phyloP scores from a whole-genome alignment of 2,113 vertebrate species.

The Daboia siamensis region DNA sequence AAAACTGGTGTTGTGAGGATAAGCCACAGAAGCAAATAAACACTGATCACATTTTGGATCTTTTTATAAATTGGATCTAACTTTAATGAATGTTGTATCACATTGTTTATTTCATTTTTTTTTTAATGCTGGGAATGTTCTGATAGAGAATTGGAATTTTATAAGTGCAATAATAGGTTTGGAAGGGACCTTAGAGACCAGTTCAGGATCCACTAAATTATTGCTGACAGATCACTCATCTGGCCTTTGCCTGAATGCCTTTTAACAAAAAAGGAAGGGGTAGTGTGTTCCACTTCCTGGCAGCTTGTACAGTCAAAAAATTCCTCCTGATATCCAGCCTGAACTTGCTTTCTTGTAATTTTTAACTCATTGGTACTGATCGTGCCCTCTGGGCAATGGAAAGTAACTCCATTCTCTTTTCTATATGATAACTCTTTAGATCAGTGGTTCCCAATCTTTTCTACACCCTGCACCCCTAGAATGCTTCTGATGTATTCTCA shows the following conservation, averaged over 20 bases:
- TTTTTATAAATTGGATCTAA: conserved; percentile 31
- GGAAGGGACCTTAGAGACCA: neutral
- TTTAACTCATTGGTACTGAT: neutral
- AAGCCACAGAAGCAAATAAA: conserved; percentile 14
- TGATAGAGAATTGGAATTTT: neutral
- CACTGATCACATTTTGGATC: conserved; percentile 31
- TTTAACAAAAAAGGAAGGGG: neutral
- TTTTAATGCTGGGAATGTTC: conserved; percentile 4
- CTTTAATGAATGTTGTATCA: conserved; percentile 9
- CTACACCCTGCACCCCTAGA: too few species aligned
- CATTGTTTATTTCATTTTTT: conserved; percentile 33
- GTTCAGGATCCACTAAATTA: neutral
- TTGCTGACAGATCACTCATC: neutral
- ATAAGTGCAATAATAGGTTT: neutral
- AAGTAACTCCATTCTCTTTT: neutral
- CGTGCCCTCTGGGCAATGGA: neutral
- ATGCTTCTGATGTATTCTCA: too few species aligned
- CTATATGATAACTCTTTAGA: neutral
- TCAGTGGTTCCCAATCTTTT: too few species aligned
- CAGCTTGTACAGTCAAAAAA: neutral
- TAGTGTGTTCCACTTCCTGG: neutral
- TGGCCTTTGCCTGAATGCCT: neutral
- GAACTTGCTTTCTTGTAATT: neutral
- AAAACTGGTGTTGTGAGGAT: conserved; percentile 17
- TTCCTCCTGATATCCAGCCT: neutral